These are phyloP conservation scores for Nezara viridula DNA, from an alignment of 2,888 invertebrate genomes.

Conservation along the genomic window DNA sequence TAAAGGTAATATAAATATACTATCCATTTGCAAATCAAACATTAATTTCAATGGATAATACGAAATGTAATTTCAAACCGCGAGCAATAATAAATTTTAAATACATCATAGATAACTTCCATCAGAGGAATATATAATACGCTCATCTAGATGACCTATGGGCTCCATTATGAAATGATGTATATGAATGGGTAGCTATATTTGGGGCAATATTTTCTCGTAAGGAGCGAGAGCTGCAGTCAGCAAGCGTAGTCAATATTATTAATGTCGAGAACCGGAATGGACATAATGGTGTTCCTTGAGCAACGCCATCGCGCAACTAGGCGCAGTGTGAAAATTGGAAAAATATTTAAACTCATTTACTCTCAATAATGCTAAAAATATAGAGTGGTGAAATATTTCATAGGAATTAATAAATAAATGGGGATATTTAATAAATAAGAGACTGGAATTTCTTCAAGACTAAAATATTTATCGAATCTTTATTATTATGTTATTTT, in stretches of 20 bases:
- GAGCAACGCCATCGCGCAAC: background rate
- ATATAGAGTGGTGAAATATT: background rate
- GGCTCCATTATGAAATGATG: background rate
- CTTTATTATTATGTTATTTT: too few relatives aligned
- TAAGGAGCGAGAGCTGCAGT: background rate
- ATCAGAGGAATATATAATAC: background rate
- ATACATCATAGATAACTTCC: background rate
- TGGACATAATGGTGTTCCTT: background rate
- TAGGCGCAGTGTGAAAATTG: background rate
- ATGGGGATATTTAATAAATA: too few relatives aligned
- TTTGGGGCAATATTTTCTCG: background rate
- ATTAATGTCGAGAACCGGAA: slow-evolving; percentile 6
- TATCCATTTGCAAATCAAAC: background rate
- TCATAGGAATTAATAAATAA: background rate
- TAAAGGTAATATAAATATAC: too few relatives aligned
- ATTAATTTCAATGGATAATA: background rate
- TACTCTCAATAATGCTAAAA: background rate
- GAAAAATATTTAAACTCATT: background rate
- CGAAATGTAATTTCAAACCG: background rate
- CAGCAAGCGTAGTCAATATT: slow-evolving; percentile 4
- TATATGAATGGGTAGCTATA: background rate
- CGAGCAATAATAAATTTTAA: background rate
- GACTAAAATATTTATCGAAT: too few relatives aligned
- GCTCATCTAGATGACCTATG: background rate
- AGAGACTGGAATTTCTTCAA: too few relatives aligned